phyloP scores from a whole-genome alignment of 1,140 invertebrate species.

The Brevipalpus yothersi region DNA sequence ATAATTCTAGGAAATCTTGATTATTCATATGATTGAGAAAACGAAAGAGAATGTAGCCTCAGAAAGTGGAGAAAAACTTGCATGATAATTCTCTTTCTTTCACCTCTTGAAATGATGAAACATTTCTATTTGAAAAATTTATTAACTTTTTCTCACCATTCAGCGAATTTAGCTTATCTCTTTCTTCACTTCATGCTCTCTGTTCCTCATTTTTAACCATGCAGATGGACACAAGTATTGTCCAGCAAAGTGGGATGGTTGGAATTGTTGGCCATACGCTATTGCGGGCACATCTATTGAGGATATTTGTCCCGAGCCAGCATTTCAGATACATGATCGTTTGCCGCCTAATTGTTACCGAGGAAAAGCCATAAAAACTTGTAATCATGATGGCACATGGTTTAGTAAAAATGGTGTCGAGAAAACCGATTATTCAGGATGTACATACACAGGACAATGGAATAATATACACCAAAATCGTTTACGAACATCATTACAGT shows the following conservation, averaged over 20 bases:
- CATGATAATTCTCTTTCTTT: not conserved
- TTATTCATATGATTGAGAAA: too few relatives aligned
- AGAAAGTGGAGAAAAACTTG: not conserved
- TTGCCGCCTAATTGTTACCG: conserved; percentile 1
- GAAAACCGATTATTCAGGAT: conserved; percentile 3
- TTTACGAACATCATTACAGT: not conserved
- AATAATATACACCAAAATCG: not conserved
- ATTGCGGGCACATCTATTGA: not conserved
- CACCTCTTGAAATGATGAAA: not conserved
- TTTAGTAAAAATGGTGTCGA: not conserved
- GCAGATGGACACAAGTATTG: not conserved
- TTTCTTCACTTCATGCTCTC: not conserved
- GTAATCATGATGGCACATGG: conserved; percentile 5
- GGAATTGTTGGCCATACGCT: conserved; percentile 6
- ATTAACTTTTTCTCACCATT: not conserved
- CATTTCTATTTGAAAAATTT: not conserved
- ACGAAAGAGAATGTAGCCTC: not conserved
- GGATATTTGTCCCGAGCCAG: conserved; percentile 3
- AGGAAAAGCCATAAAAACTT: conserved; percentile 3
- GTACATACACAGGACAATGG: conserved; percentile 3
- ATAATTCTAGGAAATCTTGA: too few relatives aligned
- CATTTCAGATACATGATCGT: conserved; percentile 1
- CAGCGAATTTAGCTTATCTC: not conserved
- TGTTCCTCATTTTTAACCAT: not conserved
- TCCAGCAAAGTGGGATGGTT: conserved; percentile 10